Conservation (phyloP, 1,140 invertebrate genomes). For the Wasmannia auropunctata region DNA sequence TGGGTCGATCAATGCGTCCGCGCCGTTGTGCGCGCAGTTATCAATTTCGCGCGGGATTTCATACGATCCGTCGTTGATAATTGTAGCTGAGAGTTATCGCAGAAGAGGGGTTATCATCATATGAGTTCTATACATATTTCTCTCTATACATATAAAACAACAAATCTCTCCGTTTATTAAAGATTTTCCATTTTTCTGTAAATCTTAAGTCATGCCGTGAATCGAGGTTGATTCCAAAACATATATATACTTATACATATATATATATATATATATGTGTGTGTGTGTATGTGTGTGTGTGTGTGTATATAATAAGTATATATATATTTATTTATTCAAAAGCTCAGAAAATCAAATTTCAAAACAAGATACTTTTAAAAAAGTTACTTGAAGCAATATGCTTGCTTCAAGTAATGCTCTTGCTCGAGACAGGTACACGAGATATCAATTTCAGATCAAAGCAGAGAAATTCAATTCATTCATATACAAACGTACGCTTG, state of each 20-base stretch:
- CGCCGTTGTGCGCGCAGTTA: conserved; percentile 2
- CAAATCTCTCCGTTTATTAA: not conserved
- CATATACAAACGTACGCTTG: not conserved
- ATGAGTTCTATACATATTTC: not conserved
- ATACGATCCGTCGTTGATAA: not conserved
- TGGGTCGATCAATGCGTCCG: not conserved
- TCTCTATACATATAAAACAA: conserved; percentile 14
- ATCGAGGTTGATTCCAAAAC: not conserved
- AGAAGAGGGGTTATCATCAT: too few relatives aligned
- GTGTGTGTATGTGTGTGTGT: too few relatives aligned
- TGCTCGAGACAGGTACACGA: not conserved
- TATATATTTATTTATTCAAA: too few relatives aligned
- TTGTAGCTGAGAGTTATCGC: too few relatives aligned
- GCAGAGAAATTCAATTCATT: conserved; percentile 33
- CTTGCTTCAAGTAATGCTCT: not conserved
- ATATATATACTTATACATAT: not conserved
- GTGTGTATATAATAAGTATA: too few relatives aligned
- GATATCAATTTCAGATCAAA: conserved; percentile 49
- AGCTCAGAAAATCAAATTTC: not conserved
- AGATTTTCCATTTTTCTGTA: not conserved
- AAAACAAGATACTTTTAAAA: not conserved
- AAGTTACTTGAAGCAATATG: not conserved
- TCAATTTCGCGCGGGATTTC: not conserved
- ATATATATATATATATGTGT: too few relatives aligned
- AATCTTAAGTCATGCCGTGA: not conserved